Base-by-base conservation (phyloP, 2,888 invertebrate species). In the Maniola hyperantus region DNA sequence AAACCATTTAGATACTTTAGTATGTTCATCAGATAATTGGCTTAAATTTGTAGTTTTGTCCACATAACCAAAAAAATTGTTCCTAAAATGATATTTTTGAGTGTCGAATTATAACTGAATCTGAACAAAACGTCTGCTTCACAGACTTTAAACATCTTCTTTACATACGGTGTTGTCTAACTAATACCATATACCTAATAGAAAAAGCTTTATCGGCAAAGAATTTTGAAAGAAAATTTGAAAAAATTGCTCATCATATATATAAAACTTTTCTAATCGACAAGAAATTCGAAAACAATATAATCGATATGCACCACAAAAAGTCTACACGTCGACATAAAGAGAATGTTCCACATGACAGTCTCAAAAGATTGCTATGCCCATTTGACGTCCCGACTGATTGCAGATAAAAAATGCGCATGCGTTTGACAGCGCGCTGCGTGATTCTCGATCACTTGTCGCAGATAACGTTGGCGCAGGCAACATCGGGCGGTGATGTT, bases 361-460 rank as follows among this genome's bases (percentile, higher is more conserved):
- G 57, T 64, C 63, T 46, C 53, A 46, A 70, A 63, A 70, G 68
- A 71, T 67, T 63, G 71, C 66, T 54, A 67, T 71, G 65, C 66
- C 59, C 68, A 66, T 71, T 64, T 57, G 61, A 66, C 70, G 68
- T 68, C 46, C 57, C 55, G 33, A 61, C 60, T 50, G 69, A 71
- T 69, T 60, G 59, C 67, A 64, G 64, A 71, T 67, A 68, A 70
- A 66, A 68, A 68, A 64, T 57, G 67, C 64, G 69, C 68, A 65
- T 70, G 66, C 60, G 64, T 65, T 66, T 65, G 61, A 59, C 64
- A 55, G 63, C 57, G 68, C 18, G 66, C 62, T 54, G 65, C 57
- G 68, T 48, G 68, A 67, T 68, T 67, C 70, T 44, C 33, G 66
- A 69, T 64, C 64, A 36, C 60, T 48, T 34, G 60, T 50, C 58